A percentile compares a stretch with the other conserved stretches of the same genome.
Evolutionary conservation across 2,113 vertebrate species (phyloP).

Genomic region (rabbit (Oryctolagus cuniculus)): mOryCun1.1 NC_091432.1:52908001-52908500

Average conservation of each 20-base stretch:
- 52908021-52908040: too few relatives aligned
- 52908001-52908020: too few relatives aligned
- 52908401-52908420: background rate
- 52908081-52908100: too few relatives aligned
- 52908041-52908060: too few relatives aligned
- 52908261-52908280: background rate
- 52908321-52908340: background rate
- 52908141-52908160: too few relatives aligned
- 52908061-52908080: too few relatives aligned
- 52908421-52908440: background rate
- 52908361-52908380: background rate
- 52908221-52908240: constrained; percentile 7
- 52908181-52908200: constrained; percentile 8
- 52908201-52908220: background rate
- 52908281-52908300: background rate
- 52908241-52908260: background rate
- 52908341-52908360: background rate
- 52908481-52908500: background rate
- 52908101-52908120: too few relatives aligned
- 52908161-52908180: background rate
- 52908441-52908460: background rate
- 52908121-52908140: too few relatives aligned
- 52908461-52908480: background rate
- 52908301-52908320: background rate
- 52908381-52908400: background rate